Conservation (phyloP, 1,140 invertebrate genomes). For the Bombus waltoni region DNA sequence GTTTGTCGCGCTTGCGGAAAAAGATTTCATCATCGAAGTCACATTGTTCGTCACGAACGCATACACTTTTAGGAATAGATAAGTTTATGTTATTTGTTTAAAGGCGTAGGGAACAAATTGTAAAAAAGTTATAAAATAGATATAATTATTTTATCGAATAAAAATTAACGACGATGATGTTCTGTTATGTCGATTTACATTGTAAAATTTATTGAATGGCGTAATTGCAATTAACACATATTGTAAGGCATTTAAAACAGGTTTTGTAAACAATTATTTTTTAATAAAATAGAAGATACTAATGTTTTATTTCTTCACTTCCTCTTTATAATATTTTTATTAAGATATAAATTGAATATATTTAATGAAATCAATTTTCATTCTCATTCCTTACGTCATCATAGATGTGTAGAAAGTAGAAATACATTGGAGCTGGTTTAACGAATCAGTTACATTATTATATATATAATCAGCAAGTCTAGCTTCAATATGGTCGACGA, state of each 20-base stretch:
- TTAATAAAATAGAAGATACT: slow-evolving; percentile 25
- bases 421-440: background rate
- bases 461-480: background rate
- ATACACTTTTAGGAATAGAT: slow-evolving; percentile 78
- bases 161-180: background rate
- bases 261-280: slow-evolving; percentile 36
- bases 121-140: background rate
- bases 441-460: background rate
- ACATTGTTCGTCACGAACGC: slow-evolving; percentile 78
- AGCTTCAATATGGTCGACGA: slow-evolving; percentile 47
- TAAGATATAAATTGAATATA: background rate
- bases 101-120: background rate
- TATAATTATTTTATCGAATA: background rate
- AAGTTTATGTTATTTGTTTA: slow-evolving; percentile 61
- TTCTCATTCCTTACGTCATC: background rate
- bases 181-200: background rate
- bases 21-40: slow-evolving; percentile 81
- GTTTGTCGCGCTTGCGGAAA: slow-evolving; percentile 83
- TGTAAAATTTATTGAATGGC: background rate
- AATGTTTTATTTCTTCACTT: background rate
- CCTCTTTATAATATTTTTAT: background rate
- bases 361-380: background rate
- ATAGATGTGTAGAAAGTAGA: background rate
- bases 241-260: background rate
- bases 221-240: background rate